Evolutionary conservation across 2,797 vertebrate species (phyloP), one percentile per base, ranked within the genome.

Genomic region (Sebastes oblongus): DNA sequence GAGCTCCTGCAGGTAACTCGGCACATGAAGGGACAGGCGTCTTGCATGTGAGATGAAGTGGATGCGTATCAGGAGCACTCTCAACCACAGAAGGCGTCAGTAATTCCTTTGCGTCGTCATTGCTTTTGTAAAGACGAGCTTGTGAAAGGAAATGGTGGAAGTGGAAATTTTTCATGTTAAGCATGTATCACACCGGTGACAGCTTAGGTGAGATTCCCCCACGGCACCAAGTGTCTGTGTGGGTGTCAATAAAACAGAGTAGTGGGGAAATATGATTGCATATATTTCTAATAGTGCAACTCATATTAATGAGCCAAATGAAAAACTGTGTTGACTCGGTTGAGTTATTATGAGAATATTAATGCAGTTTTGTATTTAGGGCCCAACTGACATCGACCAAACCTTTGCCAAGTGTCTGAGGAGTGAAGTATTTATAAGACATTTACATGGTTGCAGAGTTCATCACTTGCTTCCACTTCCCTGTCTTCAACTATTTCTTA

Each of bases 1-100:
- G 84, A 94, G 95, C 70, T 65, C 50, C 75, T 29, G 50, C 58
- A 78, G 60, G 77, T 75, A 58, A 60, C 81, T 20, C 30, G 11
- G 55, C 16, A n/a, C 36, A 24, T 5, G 66, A 59, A 58, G 36
- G 25, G 55, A 30, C 55, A 29, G 13, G 22, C 42, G 13, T 50
- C 6, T 71, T 65, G 36, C 36, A 56, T 52, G 32, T 42, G 20
- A 66, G 29, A 30, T 30, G 7, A 46, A 24, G 27, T 46, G 8
- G 65, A 67, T 68, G 39, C 24, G 3, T 36, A 64, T 36, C 6
- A 39, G 52, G 13, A 73, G 16, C 36, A 39, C 34, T 56, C 70
- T 32, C 22, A 61, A 22, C 61, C n/a, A 7, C 56, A 60, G 27
- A 46, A 12, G 8, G 3, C 5, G 27, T 60, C 4, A 61, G 8